phyloP scores from a whole-genome alignment of 2,797 vertebrate species.

The Leptoclinus maculatus region DNA sequence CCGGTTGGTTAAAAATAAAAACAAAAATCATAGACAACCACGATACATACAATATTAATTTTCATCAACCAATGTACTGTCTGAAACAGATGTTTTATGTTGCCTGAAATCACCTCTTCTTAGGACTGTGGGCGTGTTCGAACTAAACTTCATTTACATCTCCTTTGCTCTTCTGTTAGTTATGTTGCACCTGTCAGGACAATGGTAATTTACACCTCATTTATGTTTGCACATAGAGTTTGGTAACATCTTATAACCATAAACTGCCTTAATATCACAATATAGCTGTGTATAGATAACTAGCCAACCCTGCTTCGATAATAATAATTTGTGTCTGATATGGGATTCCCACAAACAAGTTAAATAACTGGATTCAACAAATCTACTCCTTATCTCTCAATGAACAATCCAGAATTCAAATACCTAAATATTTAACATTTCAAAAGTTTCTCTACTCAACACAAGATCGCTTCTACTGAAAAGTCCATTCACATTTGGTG shows the following conservation, averaged over 20 bases:
- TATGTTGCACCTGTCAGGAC: not conserved
- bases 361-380: not conserved
- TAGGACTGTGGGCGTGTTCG: not conserved
- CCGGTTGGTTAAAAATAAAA: too few relatives aligned
- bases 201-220: not conserved
- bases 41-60: not conserved
- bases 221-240: not conserved
- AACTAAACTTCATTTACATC: not conserved
- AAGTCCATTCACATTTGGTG: not conserved
- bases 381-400: not conserved
- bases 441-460: not conserved
- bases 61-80: not conserved
- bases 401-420: slow-evolving; percentile 15
- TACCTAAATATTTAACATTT: slow-evolving; percentile 10
- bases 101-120: not conserved
- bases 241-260: not conserved
- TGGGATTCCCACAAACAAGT: not conserved
- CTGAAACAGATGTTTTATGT: not conserved
- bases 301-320: not conserved
- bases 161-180: not conserved
- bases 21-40: not conserved
- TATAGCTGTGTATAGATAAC: not conserved
- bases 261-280: not conserved
- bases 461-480: not conserved
- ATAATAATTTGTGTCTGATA: not conserved